Base-by-base conservation (phyloP, 1,140 invertebrate species). In the Antheraea pernyi region DNA sequence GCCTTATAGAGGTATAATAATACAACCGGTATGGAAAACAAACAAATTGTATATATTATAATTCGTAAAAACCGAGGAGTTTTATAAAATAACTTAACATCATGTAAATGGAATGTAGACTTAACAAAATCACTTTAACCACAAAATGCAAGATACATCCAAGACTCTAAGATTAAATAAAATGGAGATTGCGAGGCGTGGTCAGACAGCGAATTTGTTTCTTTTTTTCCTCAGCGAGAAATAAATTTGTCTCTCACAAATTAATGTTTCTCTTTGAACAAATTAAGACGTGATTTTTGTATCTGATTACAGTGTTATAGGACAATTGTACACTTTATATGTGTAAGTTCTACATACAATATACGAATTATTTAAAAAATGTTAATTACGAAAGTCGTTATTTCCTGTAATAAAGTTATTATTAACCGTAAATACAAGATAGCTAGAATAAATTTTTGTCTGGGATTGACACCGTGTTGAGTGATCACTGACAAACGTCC, bases 151-250 rank as follows among this genome's bases (percentile, higher is more conserved):
- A 65, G 64, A 22, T 19, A 65, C n/a, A 65, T 65, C 48, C 64
- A 65, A 65, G 36, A 42, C 39, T 18, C 16, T 65, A 39, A 65
- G 64, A 65, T 65, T 65, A 18, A 65, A 65, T 65, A 65, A 65
- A 19, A 39, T 39, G 30, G 64, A 65, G 64, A 65, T 65, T 65
- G 64, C 64, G 22, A 65, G 64, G 64, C 64, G 64, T 65, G 64
- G 64, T 39, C 36, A 37, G n/a, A 65, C 64, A 65, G 46, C 39
- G 42, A 65, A 39, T 18, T 48, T 39, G 37, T 48, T 65, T 65
- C 30, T 48, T 48, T 19, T 30, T 46, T 19, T 53, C 16, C 11
- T 16, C 18, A 65, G 22, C 18, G n/a, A 65, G 46, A 53, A 53
- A 5, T 53, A 13, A 53, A 53, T 53, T 53, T 53, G 46, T 53